A percentile compares a stretch with the other conserved stretches of the same genome.
phyloP scores from a whole-genome alignment of 2,888 invertebrate genomes.

The Melanotus villosus region DNA sequence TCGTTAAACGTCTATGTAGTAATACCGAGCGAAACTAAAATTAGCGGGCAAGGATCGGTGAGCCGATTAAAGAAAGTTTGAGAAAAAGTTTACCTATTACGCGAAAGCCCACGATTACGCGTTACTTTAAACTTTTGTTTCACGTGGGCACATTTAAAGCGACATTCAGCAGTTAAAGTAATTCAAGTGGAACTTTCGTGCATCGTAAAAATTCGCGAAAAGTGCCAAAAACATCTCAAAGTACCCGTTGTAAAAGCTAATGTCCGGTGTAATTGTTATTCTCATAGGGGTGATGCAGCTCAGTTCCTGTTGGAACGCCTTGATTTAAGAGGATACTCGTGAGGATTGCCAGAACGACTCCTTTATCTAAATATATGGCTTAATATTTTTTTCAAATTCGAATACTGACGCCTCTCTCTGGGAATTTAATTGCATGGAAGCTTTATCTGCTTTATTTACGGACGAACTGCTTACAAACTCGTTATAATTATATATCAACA shows the following conservation, averaged over 20 bases:
- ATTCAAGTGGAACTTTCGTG: constrained; percentile 40
- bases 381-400: neutral
- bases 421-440: no score
- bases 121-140: constrained; percentile 39
- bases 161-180: constrained; percentile 41
- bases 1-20: constrained; percentile 35
- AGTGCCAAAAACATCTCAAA: constrained; percentile 43
- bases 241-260: constrained; percentile 46
- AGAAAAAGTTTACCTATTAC: constrained; percentile 43
- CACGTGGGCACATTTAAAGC: constrained; percentile 43
- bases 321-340: constrained; percentile 32
- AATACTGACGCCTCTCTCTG: neutral
- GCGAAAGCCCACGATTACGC: constrained; percentile 40
- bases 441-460: neutral
- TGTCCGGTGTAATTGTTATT: constrained; percentile 48
- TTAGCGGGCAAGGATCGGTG: constrained; percentile 27
- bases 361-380: constrained; percentile 1
- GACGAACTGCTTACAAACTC: neutral
- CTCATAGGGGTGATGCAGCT: constrained; percentile 39
- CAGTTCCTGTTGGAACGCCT: constrained; percentile 26
- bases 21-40: constrained; percentile 22
- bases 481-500: no score
- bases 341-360: constrained; percentile 9
- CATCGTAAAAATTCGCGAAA: constrained; percentile 47
- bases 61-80: constrained; percentile 39